Evolutionary conservation across 2,888 invertebrate species (phyloP).

Genomic region (Dione vanillae): DNA sequence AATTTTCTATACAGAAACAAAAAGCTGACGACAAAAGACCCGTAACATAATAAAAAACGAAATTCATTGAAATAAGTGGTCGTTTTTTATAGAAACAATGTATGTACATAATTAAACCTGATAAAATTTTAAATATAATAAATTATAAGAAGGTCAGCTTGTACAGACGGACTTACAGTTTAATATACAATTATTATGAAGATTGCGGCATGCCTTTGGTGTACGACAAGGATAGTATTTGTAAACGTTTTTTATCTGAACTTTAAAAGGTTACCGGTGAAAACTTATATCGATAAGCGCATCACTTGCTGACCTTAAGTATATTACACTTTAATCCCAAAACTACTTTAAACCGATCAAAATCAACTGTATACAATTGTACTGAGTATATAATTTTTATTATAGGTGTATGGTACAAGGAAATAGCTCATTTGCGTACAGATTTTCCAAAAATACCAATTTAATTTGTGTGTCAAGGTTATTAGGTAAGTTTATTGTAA

Average conservation of each 20-base stretch:
- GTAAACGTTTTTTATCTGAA: conserved; percentile 6
- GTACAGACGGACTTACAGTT: conserved; percentile 9
- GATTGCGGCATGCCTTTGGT: conserved; percentile 7
- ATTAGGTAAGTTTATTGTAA: too few species aligned
- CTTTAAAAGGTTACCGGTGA: conserved; percentile 1
- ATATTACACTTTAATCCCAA: not conserved
- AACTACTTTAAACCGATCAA: not conserved
- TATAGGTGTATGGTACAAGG: too few species aligned
- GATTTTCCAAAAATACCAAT: too few species aligned
- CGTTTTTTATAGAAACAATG: not conserved
- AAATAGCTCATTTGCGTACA: too few species aligned
- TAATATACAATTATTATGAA: conserved; percentile 15
- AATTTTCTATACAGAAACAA: too few species aligned
- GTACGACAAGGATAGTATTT: conserved; percentile 5
- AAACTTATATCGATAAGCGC: conserved; percentile 10
- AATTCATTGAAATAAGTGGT: not conserved
- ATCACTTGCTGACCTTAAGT: not conserved
- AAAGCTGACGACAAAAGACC: too few species aligned
- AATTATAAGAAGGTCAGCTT: conserved; percentile 13
- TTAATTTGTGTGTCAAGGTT: too few species aligned
- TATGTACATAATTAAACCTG: not conserved
- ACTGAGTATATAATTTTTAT: too few species aligned
- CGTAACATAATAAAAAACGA: not conserved
- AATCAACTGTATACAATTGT: too few species aligned
- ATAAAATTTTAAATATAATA: conserved; percentile 15